Base-by-base conservation (phyloP, 2,797 vertebrate genomes). In the Gymnopithys bicolor region DNA sequence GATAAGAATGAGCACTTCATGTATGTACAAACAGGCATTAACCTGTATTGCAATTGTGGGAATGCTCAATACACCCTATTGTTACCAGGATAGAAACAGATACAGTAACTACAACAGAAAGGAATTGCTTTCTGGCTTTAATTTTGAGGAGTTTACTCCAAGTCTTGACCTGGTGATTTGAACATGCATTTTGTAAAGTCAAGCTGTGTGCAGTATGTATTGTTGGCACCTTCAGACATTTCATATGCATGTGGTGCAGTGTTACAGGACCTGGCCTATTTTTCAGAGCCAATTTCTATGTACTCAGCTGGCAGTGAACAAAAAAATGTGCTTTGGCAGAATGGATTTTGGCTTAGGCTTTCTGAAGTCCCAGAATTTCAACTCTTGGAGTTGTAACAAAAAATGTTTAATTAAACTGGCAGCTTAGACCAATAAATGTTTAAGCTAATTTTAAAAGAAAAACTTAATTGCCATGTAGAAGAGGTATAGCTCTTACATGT, bases 201-300 rank as follows among this genome's bases (percentile, higher is more conserved):
- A 83, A 64, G 84, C 86, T 90, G 90, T 84, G 90, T 80, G 92
- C 71, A 68, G 49, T 93, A 89, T 83, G 58, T 93, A 85, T 53
- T 95, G 87, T 86, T 95, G 95, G 95, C 95, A 95, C 92, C 94
- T 95, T 92, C 75, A 94, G 71, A 60, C 37, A 51, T 87, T 95
- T 94, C 2, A 0, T 93, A 74, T 91, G 93, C 89, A 92, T 93
- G 67, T 8, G 17, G 80, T 95, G 94, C 91, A 85, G 78, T 74
- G 67, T 95, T 96, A 94, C 74, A 71, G 75, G 64, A 85, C 86
- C 67, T 92, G 90, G 90, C 80, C 84, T 94, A 37, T 82, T 92
- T 96, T 94, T 89, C 84, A 68, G 90, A 92, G 95, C 95, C 94
- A 95, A 97, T 90, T 95, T 94, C 93, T 95, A 83, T 94, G 93